These are phyloP conservation scores for Bactericera cockerelli DNA, from an alignment of 1,140 invertebrate species.

Conservation along the genomic window DNA sequence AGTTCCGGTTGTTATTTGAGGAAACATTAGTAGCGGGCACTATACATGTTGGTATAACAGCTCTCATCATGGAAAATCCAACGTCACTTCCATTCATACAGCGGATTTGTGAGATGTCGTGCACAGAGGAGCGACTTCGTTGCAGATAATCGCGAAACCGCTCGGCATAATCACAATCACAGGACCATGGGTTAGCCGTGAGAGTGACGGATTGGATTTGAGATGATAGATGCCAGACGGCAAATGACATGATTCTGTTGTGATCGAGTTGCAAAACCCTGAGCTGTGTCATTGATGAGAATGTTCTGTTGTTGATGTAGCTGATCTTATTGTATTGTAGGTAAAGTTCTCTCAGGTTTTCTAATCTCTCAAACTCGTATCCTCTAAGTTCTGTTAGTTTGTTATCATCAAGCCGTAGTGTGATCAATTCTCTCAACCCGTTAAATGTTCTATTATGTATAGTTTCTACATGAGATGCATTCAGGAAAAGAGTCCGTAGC, in stretches of 20 bases:
- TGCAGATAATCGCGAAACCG: constrained; percentile 62
- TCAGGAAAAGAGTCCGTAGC: constrained; percentile 64
- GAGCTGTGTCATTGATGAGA: constrained; percentile 50
- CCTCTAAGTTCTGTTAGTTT: constrained; percentile 54
- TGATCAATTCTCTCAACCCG: constrained; percentile 62
- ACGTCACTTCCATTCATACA: constrained; percentile 46
- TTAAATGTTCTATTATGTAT: constrained; percentile 84
- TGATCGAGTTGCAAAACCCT: constrained; percentile 55
- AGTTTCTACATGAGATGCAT: constrained; percentile 66
- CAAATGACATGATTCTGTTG: constrained; percentile 54
- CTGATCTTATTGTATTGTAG: constrained; percentile 50
- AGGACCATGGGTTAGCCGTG: constrained; percentile 70
- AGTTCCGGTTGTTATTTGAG: not conserved
- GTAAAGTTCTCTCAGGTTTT: constrained; percentile 43
- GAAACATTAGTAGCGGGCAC: constrained; percentile 16
- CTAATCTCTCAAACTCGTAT: constrained; percentile 62
- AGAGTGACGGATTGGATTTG: constrained; percentile 50
- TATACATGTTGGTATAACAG: constrained; percentile 24
- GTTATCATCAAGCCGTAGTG: constrained; percentile 69
- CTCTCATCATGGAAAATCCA: constrained; percentile 36
- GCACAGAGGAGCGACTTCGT: constrained; percentile 40
- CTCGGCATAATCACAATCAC: constrained; percentile 68
- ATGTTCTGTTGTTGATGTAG: constrained; percentile 59
- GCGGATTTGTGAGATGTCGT: constrained; percentile 42
- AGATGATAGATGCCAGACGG: constrained; percentile 55